Evolutionary conservation across 2,113 vertebrate species (phyloP).

Genomic region (Apodemus sylvaticus): DNA sequence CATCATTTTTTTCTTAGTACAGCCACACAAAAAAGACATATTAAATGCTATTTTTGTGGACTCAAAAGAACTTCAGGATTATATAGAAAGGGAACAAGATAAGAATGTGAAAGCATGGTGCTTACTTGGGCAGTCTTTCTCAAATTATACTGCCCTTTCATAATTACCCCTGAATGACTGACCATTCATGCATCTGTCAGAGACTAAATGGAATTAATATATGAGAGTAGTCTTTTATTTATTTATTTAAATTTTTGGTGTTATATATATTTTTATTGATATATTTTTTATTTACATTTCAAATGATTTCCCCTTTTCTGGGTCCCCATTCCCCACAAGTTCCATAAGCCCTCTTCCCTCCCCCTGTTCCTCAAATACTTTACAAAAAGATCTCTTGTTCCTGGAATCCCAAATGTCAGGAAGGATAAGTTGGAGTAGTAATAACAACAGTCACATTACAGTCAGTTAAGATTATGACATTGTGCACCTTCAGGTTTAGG

Average conservation of each 20-base stretch:
- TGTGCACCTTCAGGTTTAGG: not conserved
- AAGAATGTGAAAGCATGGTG: not conserved
- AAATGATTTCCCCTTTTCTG: no score
- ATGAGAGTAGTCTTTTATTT: not conserved
- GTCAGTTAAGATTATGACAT: not conserved
- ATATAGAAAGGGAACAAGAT: not conserved
- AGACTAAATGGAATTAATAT: not conserved
- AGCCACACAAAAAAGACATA: no score
- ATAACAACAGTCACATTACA: not conserved
- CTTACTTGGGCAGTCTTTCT: not conserved
- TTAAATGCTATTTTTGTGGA: no score
- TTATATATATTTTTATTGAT: no score
- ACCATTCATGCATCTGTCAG: not conserved
- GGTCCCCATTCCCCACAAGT: no score
- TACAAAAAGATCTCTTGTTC: not conserved
- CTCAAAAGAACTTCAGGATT: not conserved
- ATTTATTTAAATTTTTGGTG: no score
- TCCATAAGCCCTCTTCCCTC: no score
- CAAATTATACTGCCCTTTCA: not conserved
- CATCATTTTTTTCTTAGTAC: not conserved
- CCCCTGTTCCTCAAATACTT: no score
- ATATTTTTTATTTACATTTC: no score
- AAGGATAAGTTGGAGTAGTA: not conserved
- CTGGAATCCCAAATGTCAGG: not conserved
- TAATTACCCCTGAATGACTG: not conserved